phyloP scores from a whole-genome alignment of 2,797 vertebrate genomes.

The Ctenochaetus hawaiiensis region DNA sequence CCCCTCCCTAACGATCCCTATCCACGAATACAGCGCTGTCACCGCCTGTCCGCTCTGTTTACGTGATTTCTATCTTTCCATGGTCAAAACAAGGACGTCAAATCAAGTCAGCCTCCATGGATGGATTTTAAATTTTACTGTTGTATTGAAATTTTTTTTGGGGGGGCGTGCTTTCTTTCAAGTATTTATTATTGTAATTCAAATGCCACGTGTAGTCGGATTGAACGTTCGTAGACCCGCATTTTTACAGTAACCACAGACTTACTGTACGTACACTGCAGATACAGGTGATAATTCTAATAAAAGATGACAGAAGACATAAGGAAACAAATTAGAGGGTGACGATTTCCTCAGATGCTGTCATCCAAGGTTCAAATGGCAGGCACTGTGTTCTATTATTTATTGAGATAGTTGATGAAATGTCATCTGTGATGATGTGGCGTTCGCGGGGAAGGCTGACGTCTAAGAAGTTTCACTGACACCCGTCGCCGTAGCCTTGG shows the following conservation, averaged over 20 bases:
- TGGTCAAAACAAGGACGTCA: slow-evolving; percentile 57
- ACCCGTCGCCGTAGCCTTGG: slow-evolving; percentile 59
- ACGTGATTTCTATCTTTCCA: slow-evolving; percentile 60
- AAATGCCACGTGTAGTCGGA: slow-evolving; percentile 4
- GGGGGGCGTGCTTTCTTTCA: not conserved
- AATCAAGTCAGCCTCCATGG: slow-evolving; percentile 44
- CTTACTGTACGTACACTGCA: slow-evolving; percentile 40
- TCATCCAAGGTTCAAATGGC: slow-evolving; percentile 75
- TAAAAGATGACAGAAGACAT: slow-evolving; percentile 72
- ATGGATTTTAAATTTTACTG: slow-evolving; percentile 41
- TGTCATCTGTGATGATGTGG: slow-evolving; percentile 76
- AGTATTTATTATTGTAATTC: not conserved
- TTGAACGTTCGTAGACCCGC: not conserved
- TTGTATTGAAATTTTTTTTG: slow-evolving; percentile 22
- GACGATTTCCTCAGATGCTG: slow-evolving; percentile 73
- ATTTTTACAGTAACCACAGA: slow-evolving; percentile 18
- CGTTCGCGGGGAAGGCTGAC: slow-evolving; percentile 69
- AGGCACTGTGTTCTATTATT: slow-evolving; percentile 79
- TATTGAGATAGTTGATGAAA: slow-evolving; percentile 80
- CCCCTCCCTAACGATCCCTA: slow-evolving; percentile 53
- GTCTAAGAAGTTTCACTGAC: slow-evolving; percentile 77
- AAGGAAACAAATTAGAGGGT: slow-evolving; percentile 76
- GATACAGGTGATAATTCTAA: slow-evolving; percentile 66
- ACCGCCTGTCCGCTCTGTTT: slow-evolving; percentile 69
- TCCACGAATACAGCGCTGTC: slow-evolving; percentile 71